Conservation (phyloP, 2,113 vertebrate species). For the Cyphomyrus discorhynchus region DNA sequence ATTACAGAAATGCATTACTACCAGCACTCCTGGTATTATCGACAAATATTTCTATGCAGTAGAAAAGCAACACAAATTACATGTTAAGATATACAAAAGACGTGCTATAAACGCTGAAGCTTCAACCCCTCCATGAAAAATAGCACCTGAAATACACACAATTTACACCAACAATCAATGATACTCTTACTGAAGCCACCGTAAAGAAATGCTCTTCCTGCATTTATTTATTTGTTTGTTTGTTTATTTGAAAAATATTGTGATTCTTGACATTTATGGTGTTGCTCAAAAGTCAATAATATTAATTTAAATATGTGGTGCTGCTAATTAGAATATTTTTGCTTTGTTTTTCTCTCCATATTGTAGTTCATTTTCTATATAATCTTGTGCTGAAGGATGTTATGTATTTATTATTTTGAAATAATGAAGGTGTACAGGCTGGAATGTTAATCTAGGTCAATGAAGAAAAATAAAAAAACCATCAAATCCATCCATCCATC, state of each 20-base stretch:
- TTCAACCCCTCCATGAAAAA: not conserved
- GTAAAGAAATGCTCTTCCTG: not conserved
- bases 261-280: not conserved
- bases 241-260: not conserved
- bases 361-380: not conserved
- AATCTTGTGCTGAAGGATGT: not conserved
- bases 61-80: not conserved
- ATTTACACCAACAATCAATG: not conserved
- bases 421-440: not conserved
- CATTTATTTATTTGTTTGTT: not conserved
- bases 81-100: not conserved
- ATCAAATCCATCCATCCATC: not conserved
- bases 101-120: not conserved
- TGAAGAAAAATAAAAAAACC: not conserved
- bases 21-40: not conserved
- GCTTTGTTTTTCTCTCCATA: not conserved
- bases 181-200: not conserved
- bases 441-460: not conserved
- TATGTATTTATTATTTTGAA: not conserved
- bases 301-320: not conserved
- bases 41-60: not conserved
- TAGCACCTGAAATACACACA: not conserved
- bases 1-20: not conserved
- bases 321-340: not conserved
- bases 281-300: not conserved